phyloP scores from a whole-genome alignment of 1,140 invertebrate genomes.

The Oncopodura yosiiana region DNA sequence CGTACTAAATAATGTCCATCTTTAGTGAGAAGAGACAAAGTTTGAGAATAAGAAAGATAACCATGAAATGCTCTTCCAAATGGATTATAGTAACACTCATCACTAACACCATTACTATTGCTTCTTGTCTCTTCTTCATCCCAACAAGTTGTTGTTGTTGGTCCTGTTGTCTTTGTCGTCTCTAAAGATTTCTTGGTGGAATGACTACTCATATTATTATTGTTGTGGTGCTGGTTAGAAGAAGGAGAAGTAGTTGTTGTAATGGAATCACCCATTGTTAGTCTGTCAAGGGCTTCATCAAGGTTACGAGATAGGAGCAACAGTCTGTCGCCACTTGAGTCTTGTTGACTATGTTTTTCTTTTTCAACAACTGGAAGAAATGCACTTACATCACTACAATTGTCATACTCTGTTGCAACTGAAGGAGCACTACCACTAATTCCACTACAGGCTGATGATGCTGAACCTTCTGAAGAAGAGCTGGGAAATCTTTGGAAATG shows the following conservation, averaged over 20 bases:
- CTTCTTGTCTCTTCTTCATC: constrained; percentile 1
- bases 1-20: constrained; percentile 34
- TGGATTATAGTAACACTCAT: constrained; percentile 19
- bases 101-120: neutral
- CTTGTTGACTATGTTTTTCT: too few species aligned
- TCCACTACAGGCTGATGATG: too few species aligned
- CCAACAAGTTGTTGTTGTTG: constrained; percentile 1
- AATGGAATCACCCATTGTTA: constrained; percentile 7
- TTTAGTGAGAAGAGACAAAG: constrained; percentile 18
- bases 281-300: too few species aligned
- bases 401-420: too few species aligned
- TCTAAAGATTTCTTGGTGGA: neutral
- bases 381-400: too few species aligned
- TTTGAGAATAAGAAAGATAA: constrained; percentile 30
- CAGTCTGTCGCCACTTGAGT: too few species aligned
- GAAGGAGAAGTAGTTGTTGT: neutral
- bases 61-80: constrained; percentile 36
- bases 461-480: too few species aligned
- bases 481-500: constrained; percentile 18
- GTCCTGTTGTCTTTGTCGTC: neutral
- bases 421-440: too few species aligned
- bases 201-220: neutral
- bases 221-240: neutral
- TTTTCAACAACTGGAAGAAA: too few species aligned
- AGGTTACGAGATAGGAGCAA: too few species aligned